Evolutionary conservation across 2,113 vertebrate genomes (phyloP), one percentile per base, ranked within the genome.

Genomic region (Ornithorhynchus anatinus): DNA sequence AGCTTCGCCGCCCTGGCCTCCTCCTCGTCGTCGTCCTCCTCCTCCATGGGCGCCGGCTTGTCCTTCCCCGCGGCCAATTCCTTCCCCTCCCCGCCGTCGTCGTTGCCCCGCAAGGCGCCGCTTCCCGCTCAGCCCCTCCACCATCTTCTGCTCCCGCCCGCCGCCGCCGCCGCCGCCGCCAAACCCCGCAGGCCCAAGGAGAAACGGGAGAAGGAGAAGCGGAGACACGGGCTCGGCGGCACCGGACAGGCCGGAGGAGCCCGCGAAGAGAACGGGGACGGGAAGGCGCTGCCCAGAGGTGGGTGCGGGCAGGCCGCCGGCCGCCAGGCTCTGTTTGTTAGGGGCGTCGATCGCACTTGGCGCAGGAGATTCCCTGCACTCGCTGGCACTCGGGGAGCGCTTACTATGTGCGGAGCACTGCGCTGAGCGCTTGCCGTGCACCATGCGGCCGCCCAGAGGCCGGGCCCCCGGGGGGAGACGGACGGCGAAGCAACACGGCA

Each of bases 221-320:
- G 89, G 82, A 89, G 92, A 84, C 93, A 92, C 67, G 90, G 89
- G 90, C 52, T 85, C 39, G 84, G 85, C 48, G 74, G 84, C 5
- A 70, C 37, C n/a, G 73, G 72, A 45, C 88, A 80, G 53, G 80
- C 80, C 56, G 88, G 90, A 84, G 87, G 92, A 90, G 62, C 75
- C 71, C 92, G 89, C 71, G 94, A 94, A 80, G 96, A 98, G 86
- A 99, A 98, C 79, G 97, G 96, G 22, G 95, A 95, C 72, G 92
- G 95, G 86, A 95, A 94, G 88, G 85, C 88, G 84, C 91, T 89
- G 36, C 77, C 91, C 63, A 95, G 95, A 97, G 96, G 96, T 97
- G 85, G 56, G 92, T 88, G 51, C 70, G 1, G 29, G 6, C n/a
- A n/a, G n/a, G n/a, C n/a, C n/a, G n/a, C n/a, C n/a, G n/a, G n/a